phyloP scores from a whole-genome alignment of 2,888 invertebrate genomes.

The Coleophora flavipennella region DNA sequence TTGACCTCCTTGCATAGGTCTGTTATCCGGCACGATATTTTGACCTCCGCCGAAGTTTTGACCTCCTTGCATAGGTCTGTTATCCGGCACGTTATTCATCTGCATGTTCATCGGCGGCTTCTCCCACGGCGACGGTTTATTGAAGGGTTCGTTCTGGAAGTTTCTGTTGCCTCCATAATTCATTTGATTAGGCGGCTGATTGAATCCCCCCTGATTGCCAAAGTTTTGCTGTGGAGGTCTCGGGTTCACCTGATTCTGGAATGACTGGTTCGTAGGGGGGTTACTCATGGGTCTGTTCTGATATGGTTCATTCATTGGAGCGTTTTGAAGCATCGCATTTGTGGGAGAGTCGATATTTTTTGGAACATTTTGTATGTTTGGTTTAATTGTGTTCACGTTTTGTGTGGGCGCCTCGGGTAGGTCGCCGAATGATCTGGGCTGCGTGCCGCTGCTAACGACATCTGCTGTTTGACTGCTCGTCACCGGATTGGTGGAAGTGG shows the following conservation, averaged over 20 bases:
- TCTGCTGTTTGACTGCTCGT: slow-evolving; percentile 18
- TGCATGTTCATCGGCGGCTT: slow-evolving; percentile 9
- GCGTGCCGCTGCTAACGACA: slow-evolving; percentile 34
- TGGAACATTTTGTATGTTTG: slow-evolving; percentile 7
- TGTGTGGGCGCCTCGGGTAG: slow-evolving; percentile 21
- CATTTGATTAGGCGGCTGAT: slow-evolving; percentile 8
- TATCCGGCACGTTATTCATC: slow-evolving; percentile 7
- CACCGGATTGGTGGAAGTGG: slow-evolving; percentile 20
- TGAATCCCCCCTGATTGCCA: neutral
- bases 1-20: neutral
- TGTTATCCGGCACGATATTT: slow-evolving; percentile 6
- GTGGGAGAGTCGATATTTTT: neutral
- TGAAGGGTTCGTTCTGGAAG: slow-evolving; percentile 10
- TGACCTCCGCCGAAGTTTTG: neutral
- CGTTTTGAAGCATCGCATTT: neutral
- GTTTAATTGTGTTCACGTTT: slow-evolving; percentile 5
- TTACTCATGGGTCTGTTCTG: no score
- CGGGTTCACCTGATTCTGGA: no score
- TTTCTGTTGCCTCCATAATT: slow-evolving; percentile 12
- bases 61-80: neutral
- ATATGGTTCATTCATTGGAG: neutral
- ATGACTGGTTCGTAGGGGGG: no score
- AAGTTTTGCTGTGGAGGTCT: neutral
- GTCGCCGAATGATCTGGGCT: slow-evolving; percentile 56
- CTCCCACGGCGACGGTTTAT: slow-evolving; percentile 12